Evolutionary conservation across 2,888 invertebrate species (phyloP), one percentile per base, ranked within the genome.

Genomic region (Globia sparganii): DNA sequence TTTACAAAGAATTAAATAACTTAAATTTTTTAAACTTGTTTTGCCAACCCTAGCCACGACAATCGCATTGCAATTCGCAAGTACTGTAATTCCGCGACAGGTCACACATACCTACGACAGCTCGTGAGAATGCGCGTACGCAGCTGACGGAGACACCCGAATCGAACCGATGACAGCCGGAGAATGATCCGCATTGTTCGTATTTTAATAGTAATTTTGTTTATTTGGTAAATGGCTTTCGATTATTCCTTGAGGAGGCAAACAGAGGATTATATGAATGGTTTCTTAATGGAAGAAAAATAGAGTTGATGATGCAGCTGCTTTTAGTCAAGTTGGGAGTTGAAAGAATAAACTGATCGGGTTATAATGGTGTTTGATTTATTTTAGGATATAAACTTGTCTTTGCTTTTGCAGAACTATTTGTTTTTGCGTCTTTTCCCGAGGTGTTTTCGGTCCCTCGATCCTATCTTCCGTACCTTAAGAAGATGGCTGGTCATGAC

Each of bases 111-210:
- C 53, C 86, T 70, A 67, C 81, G 88, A 84, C 87, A 86, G 76
- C 80, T 75, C 87, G 87, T 87, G 87, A 87, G 87, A 87, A 87
- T 86, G 80, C 81, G 83, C 31, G 28, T 13, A 68, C 87, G 89
- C 89, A 87, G 89, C 89, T 88, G 88, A 88, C 88, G 75, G 61
- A 74, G 75, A 84, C 86, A 80, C 64, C 81, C 84, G 77, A 87
- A 86, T 71, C 82, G 75, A 76, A 85, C 71, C 81, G 87, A 87
- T 87, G 87, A 87, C 87, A 88, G 81, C 80, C 88, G 79, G 49
- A 62, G 75, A 74, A 83, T 85, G 86, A 85, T 73, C 64, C 74
- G 67, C 70, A 83, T 88, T 88, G 87, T 87, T 81, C 70, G 43
- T 77, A 70, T 49, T 77, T 83, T 81, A 73, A 84, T 66, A 84